phyloP scores from a whole-genome alignment of 2,888 invertebrate genomes.

The Thecocarcelia acutangulata region DNA sequence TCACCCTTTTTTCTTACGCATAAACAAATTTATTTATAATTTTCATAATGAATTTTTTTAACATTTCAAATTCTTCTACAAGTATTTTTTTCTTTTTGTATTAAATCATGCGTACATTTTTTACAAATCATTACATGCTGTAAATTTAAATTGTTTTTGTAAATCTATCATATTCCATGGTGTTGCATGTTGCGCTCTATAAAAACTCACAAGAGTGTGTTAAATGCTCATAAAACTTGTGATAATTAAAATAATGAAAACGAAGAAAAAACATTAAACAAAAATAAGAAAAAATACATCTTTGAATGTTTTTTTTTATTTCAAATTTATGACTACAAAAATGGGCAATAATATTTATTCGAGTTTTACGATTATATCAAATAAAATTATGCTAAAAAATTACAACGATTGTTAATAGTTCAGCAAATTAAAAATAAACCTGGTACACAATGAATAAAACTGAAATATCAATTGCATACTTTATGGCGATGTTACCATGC shows the following conservation, averaged over 20 bases:
- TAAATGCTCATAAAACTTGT: slow-evolving; percentile 71
- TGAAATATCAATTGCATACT: too few species aligned
- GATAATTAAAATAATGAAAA: slow-evolving; percentile 55
- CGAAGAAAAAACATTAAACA: neutral
- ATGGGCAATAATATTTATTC: slow-evolving; percentile 40
- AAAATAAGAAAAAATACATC: slow-evolving; percentile 28
- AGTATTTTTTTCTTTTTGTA: slow-evolving; percentile 42
- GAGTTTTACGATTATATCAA: slow-evolving; percentile 35
- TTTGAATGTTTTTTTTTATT: slow-evolving; percentile 42
- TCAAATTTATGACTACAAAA: slow-evolving; percentile 26
- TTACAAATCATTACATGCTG: slow-evolving; percentile 66
- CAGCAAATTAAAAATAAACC: too few species aligned
- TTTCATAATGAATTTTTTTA: slow-evolving; percentile 14
- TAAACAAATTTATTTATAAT: slow-evolving; percentile 31
- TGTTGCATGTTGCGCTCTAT: slow-evolving; percentile 68
- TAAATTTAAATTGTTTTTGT: slow-evolving; percentile 34
- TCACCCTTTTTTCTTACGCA: slow-evolving; percentile 18
- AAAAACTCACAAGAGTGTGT: slow-evolving; percentile 69
- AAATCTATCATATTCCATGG: slow-evolving; percentile 55
- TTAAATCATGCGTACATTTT: slow-evolving; percentile 60
- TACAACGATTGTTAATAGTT: neutral
- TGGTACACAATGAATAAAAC: too few species aligned
- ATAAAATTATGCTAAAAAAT: slow-evolving; percentile 17
- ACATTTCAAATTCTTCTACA: slow-evolving; percentile 39
- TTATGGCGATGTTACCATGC: too few species aligned